These are phyloP conservation scores for Carcina quercana DNA, from an alignment of 2,888 invertebrate genomes.

Conservation along the genomic window DNA sequence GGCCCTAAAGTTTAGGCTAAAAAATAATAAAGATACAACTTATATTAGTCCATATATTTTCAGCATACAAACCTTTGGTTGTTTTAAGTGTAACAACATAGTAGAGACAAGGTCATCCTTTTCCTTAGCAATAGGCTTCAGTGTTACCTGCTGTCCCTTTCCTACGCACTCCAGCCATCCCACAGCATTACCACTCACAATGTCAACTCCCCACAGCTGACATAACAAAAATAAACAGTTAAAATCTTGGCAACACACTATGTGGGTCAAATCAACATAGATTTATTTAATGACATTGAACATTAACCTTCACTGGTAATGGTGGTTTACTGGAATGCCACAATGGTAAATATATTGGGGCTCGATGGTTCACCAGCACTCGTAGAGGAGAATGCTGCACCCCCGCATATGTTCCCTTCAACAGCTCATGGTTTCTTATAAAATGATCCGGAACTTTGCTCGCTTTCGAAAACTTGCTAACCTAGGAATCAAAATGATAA, in stretches of 20 bases:
- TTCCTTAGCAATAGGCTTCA: conserved; percentile 61
- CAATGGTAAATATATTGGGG: conserved; percentile 69
- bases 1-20: no score
- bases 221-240: conserved; percentile 10
- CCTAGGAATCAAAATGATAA: conserved; percentile 47
- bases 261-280: conserved; percentile 14
- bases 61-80: conserved; percentile 44
- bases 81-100: conserved; percentile 59
- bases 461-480: conserved; percentile 77
- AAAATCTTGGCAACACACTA: conserved; percentile 20
- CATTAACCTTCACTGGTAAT: conserved; percentile 65
- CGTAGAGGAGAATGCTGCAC: conserved; percentile 68
- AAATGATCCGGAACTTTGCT: conserved; percentile 74
- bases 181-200: conserved; percentile 67
- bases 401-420: conserved; percentile 64
- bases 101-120: conserved; percentile 60
- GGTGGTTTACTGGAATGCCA: conserved; percentile 67
- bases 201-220: conserved; percentile 67
- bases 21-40: no score
- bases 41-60: no score
- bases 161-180: conserved; percentile 76
- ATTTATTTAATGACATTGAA: conserved; percentile 15
- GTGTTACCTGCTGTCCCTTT: conserved; percentile 56
- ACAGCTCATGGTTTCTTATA: conserved; percentile 60
- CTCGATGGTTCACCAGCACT: conserved; percentile 71